Percentiles rank a stretch among this genome's conserved stretches.
Conservation (phyloP, 2,113 vertebrate species). For the Typhlomys cinereus region DNA sequence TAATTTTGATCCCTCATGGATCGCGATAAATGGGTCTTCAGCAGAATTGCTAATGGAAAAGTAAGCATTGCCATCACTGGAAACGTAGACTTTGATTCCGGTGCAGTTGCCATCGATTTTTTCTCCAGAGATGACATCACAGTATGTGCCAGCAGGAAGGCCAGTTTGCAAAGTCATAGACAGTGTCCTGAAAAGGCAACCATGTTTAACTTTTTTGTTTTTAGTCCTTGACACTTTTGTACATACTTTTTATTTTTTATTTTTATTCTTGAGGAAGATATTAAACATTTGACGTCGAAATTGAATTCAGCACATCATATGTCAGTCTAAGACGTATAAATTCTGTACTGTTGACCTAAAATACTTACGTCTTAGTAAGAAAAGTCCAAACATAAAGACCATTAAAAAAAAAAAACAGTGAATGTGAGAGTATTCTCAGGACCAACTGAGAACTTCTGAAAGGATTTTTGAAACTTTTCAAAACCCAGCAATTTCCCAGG, state of each 20-base stretch:
- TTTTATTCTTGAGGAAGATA: too few species aligned
- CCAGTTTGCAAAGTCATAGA: slow-evolving; percentile 89
- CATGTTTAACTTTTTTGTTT: too few species aligned
- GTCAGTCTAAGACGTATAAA: not conserved
- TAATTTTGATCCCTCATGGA: slow-evolving; percentile 87
- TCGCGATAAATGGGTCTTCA: slow-evolving; percentile 93
- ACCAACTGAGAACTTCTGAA: too few species aligned
- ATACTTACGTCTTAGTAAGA: not conserved
- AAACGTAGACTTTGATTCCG: slow-evolving; percentile 88
- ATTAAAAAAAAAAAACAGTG: too few species aligned
- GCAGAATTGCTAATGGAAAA: slow-evolving; percentile 90
- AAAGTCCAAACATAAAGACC: not conserved
- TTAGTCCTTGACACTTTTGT: too few species aligned
- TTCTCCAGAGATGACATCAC: slow-evolving; percentile 95
- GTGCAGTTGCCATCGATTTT: slow-evolving; percentile 88
- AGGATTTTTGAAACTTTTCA: not conserved
- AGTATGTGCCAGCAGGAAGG: slow-evolving; percentile 93
- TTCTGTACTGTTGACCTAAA: too few species aligned
- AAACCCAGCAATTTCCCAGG: not conserved
- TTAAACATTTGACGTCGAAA: slow-evolving; percentile 32
- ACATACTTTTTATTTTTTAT: too few species aligned
- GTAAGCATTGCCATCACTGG: slow-evolving; percentile 85
- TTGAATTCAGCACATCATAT: not conserved
- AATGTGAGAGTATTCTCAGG: not conserved
- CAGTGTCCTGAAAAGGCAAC: slow-evolving; percentile 86